Evolutionary conservation across 1,140 invertebrate genomes (phyloP).

Genomic region (Calycopis cecrops): DNA sequence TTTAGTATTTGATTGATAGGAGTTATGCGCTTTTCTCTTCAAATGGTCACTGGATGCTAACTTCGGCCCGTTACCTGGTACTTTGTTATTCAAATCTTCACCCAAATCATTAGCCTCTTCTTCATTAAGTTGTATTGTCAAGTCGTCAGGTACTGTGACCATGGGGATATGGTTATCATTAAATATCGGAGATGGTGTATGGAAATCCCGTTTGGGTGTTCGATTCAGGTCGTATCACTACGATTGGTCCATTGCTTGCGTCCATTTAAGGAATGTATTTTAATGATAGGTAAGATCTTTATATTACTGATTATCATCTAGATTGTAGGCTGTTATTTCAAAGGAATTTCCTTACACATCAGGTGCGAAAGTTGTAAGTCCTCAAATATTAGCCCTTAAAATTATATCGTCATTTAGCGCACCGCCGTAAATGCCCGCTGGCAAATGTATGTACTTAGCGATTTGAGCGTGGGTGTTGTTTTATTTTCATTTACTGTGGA

Average conservation of each 20-base stretch:
- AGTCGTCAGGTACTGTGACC: slow-evolving; percentile 67
- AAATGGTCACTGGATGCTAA: slow-evolving; percentile 15
- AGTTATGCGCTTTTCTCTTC: slow-evolving; percentile 35
- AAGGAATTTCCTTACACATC: not conserved
- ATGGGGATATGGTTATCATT: slow-evolving; percentile 63
- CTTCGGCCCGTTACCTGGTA: too few relatives aligned
- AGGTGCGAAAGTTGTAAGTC: slow-evolving; percentile 1
- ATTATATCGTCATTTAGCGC: slow-evolving; percentile 5
- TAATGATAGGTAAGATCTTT: too few relatives aligned
- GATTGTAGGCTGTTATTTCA: too few relatives aligned
- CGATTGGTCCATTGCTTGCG: too few relatives aligned
- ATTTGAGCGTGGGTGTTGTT: too few relatives aligned
- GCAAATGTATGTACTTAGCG: too few relatives aligned
- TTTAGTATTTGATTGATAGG: slow-evolving; percentile 27
- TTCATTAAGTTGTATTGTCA: slow-evolving; percentile 63
- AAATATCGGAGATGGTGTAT: slow-evolving; percentile 55
- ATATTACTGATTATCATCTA: too few relatives aligned
- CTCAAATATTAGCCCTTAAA: slow-evolving; percentile 4
- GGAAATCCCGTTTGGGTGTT: slow-evolving; percentile 46
- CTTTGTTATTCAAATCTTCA: slow-evolving; percentile 50
- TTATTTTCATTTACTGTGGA: too few relatives aligned
- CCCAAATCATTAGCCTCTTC: slow-evolving; percentile 59
- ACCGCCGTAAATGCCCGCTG: not conserved
- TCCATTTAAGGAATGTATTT: too few relatives aligned
- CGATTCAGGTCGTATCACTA: not conserved